phyloP scores from a whole-genome alignment of 2,797 vertebrate genomes.

The Perodicticus potto region DNA sequence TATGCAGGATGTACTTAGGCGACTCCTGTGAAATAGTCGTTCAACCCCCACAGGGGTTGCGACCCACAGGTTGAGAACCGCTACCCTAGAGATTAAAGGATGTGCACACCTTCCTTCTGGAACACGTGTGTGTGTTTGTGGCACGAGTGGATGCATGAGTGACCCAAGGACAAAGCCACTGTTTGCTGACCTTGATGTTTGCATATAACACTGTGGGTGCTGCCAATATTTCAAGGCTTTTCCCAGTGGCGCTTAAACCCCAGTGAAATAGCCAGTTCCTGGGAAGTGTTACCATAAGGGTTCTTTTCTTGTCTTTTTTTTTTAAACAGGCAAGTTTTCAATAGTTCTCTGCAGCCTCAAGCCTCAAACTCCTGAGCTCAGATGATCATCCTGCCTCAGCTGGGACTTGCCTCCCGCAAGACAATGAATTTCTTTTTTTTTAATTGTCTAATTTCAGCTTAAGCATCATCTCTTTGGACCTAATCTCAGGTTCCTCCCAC shows the following conservation, averaged over 20 bases:
- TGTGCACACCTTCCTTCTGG: neutral
- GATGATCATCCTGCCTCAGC: neutral
- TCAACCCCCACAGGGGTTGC: too few relatives aligned
- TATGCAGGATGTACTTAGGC: too few relatives aligned
- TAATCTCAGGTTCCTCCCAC: rapidly evolving
- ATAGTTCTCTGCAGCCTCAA: neutral
- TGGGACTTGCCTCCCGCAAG: neutral
- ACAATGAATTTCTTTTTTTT: neutral
- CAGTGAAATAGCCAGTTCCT: neutral
- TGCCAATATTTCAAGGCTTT: neutral
- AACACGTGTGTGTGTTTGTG: neutral
- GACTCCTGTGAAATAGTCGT: too few relatives aligned
- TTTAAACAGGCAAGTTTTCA: neutral
- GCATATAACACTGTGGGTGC: neutral
- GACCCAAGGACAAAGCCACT: neutral
- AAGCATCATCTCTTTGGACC: neutral
- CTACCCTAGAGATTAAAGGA: neutral
- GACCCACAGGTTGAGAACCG: too few relatives aligned
- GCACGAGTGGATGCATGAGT: neutral
- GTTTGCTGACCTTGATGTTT: slow-evolving; percentile 2
- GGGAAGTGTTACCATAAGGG: neutral
- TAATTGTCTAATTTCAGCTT: neutral
- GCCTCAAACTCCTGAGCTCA: neutral
- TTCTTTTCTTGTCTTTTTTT: neutral
- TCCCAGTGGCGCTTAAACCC: neutral